Conservation (phyloP, 2,113 vertebrate genomes). For the Nothoprocta perdicaria region DNA sequence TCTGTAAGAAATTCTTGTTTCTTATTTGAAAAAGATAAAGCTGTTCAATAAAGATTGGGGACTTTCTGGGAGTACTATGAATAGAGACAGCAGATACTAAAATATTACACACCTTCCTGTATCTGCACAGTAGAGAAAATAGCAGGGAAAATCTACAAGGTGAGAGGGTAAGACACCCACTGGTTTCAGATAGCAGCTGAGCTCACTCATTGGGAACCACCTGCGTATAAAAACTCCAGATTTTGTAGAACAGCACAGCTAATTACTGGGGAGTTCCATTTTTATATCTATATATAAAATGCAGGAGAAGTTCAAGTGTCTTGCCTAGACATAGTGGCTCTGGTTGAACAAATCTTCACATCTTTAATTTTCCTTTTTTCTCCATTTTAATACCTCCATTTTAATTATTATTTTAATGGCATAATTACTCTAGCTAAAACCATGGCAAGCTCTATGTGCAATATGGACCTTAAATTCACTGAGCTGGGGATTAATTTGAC, state of each 20-base stretch:
- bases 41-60: conserved; percentile 19
- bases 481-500: neutral
- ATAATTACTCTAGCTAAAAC: neutral
- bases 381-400: neutral
- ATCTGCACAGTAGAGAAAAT: conserved; percentile 21
- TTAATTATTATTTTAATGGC: neutral
- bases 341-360: neutral
- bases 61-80: neutral
- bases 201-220: neutral
- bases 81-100: conserved; percentile 10
- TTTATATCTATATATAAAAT: neutral
- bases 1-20: neutral
- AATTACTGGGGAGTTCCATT: neutral
- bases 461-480: neutral
- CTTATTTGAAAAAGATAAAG: conserved; percentile 66
- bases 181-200: neutral
- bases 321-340: neutral
- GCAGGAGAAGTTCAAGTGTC: neutral
- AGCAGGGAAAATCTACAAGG: neutral
- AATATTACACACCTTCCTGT: neutral
- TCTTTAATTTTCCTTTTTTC: neutral
- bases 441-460: fast-evolving
- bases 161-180: neutral
- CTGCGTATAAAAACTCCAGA: neutral
- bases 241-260: neutral